Evolutionary conservation across 2,113 vertebrate species (phyloP).

Genomic region (Pontoporia blainvillei): DNA sequence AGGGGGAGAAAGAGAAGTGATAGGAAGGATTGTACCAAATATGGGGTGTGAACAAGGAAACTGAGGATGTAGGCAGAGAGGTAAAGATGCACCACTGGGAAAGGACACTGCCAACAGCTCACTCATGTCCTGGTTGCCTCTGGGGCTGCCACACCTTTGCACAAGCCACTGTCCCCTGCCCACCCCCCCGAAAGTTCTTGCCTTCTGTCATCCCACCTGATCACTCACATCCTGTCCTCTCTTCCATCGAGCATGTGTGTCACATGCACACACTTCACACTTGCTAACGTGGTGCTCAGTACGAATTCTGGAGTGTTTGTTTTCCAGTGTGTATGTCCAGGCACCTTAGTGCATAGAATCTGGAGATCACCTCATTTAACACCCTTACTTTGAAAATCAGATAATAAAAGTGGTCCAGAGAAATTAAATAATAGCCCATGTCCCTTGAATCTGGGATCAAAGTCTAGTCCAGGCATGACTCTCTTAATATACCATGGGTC

Average conservation of each 20-base stretch:
- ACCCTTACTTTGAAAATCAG: not conserved
- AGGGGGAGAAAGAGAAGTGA: not conserved
- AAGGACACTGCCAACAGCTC: not conserved
- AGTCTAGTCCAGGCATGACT: not conserved
- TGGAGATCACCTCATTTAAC: not conserved
- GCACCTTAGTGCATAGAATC: not conserved
- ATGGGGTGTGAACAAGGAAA: not conserved
- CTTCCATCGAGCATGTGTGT: not conserved
- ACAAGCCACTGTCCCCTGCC: not conserved
- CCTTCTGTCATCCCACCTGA: not conserved
- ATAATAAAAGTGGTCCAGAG: not conserved
- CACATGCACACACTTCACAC: not conserved
- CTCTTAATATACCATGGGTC: not conserved
- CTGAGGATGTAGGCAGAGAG: not conserved
- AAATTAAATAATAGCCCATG: not conserved
- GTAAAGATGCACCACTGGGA: not conserved
- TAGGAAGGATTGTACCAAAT: not conserved
- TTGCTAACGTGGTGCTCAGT: not conserved
- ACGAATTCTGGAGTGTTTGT: not conserved
- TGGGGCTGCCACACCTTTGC: not conserved
- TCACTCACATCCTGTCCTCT: not conserved
- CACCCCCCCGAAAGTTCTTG: not conserved
- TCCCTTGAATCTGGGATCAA: not conserved
- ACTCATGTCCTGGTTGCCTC: rapidly evolving
- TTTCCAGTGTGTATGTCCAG: not conserved